Conservation (phyloP, 2,888 invertebrate genomes). For the Pherbina coryleti region DNA sequence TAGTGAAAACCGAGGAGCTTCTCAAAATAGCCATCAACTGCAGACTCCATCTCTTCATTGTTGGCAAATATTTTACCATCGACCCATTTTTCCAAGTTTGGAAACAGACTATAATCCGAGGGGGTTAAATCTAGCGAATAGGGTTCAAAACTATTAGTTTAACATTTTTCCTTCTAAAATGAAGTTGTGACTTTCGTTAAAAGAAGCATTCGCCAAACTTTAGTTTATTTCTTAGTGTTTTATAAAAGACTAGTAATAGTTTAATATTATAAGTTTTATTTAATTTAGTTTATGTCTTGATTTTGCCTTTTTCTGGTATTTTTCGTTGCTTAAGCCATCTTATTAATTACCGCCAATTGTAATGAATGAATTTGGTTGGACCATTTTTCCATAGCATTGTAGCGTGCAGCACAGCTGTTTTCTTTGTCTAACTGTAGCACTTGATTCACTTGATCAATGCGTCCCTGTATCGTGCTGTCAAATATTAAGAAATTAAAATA, state of each 20-base stretch:
- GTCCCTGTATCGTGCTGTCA: slow-evolving; percentile 84
- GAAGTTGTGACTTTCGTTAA: too few relatives aligned
- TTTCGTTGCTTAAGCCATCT: slow-evolving; percentile 80
- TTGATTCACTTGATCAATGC: slow-evolving; percentile 94
- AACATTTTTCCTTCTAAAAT: too few relatives aligned
- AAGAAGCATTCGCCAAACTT: too few relatives aligned
- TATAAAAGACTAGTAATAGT: background rate
- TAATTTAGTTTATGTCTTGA: slow-evolving; percentile 11
- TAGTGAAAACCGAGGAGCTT: too few relatives aligned
- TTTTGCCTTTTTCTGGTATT: background rate
- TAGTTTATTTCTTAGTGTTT: too few relatives aligned
- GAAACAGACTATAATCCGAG: too few relatives aligned
- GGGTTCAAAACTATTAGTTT: too few relatives aligned
- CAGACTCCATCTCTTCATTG: too few relatives aligned
- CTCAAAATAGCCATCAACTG: too few relatives aligned
- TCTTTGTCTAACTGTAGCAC: slow-evolving; percentile 89
- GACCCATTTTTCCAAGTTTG: too few relatives aligned
- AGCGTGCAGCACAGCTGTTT: slow-evolving; percentile 86
- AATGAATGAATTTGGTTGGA: slow-evolving; percentile 89
- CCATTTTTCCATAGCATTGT: slow-evolving; percentile 96
- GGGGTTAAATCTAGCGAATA: too few relatives aligned
- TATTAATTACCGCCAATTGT: slow-evolving; percentile 91
- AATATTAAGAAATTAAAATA: slow-evolving; percentile 40
- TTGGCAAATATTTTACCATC: too few relatives aligned
- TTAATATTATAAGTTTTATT: slow-evolving; percentile 28